Conservation (phyloP, 2,113 vertebrate genomes). For the Bagarius yarrelli region DNA sequence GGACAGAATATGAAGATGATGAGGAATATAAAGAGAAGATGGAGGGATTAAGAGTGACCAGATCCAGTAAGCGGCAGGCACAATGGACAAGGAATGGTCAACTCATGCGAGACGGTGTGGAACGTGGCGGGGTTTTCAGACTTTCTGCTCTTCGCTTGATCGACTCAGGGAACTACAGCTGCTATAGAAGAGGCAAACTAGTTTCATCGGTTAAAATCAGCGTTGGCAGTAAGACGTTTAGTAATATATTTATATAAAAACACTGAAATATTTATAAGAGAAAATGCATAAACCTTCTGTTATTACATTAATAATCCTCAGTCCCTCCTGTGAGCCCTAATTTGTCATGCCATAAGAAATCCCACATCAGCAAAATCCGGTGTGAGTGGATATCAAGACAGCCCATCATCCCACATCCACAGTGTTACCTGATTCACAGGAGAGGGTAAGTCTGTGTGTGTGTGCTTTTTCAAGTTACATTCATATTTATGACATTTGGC, state of each 20-base stretch:
- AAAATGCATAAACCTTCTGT: not conserved
- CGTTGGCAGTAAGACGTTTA: slow-evolving; percentile 61
- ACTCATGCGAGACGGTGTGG: slow-evolving; percentile 32
- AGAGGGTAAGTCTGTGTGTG: slow-evolving; percentile 57
- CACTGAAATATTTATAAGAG: not conserved
- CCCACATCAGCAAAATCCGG: slow-evolving; percentile 68
- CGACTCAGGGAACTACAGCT: slow-evolving; percentile 69
- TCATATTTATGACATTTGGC: too few relatives aligned
- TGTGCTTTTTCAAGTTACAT: not conserved
- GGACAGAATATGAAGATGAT: slow-evolving; percentile 8
- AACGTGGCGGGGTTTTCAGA: slow-evolving; percentile 48
- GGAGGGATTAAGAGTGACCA: slow-evolving; percentile 41
- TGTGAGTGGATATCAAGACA: slow-evolving; percentile 65
- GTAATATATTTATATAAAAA: not conserved
- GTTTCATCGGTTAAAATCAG: slow-evolving; percentile 60
- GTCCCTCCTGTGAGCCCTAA: slow-evolving; percentile 62
- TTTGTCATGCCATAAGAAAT: slow-evolving; percentile 67
- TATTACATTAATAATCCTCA: slow-evolving; percentile 40
- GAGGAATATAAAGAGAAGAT: slow-evolving; percentile 22
- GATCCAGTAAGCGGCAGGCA: slow-evolving; percentile 30
- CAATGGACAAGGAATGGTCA: slow-evolving; percentile 61
- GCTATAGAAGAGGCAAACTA: slow-evolving; percentile 57
- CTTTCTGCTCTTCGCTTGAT: slow-evolving; percentile 49
- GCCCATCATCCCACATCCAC: slow-evolving; percentile 18
- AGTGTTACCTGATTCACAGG: slow-evolving; percentile 61